Percentiles rank a stretch among this genome's conserved stretches.
Conservation (phyloP, 2,888 invertebrate genomes). For the Axea sp. region DNA sequence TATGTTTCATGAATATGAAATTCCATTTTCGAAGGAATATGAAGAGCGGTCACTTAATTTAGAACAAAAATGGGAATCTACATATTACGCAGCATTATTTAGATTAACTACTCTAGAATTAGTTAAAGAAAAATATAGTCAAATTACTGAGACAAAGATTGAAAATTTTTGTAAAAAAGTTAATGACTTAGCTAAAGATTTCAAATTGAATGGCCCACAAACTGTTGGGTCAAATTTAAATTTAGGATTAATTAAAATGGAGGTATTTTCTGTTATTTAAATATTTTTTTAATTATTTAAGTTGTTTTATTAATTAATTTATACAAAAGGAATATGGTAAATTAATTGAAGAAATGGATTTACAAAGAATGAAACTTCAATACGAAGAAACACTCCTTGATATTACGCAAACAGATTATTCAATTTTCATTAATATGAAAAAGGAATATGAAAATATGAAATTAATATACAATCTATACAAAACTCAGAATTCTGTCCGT, state of each 20-base stretch:
- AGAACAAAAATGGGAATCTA: slow-evolving; percentile 85
- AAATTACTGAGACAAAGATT: slow-evolving; percentile 89
- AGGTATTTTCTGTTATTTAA: slow-evolving; percentile 77
- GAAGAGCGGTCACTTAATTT: slow-evolving; percentile 82
- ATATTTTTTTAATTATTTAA: background rate
- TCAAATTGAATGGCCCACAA: slow-evolving; percentile 88
- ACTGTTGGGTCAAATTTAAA: slow-evolving; percentile 89
- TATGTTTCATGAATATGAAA: slow-evolving; percentile 86
- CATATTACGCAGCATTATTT: slow-evolving; percentile 86
- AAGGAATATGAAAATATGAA: slow-evolving; percentile 85
- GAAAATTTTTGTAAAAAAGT: slow-evolving; percentile 83
- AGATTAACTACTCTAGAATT: slow-evolving; percentile 86
- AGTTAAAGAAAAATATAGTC: slow-evolving; percentile 93
- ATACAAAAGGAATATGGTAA: slow-evolving; percentile 81
- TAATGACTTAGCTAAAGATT: slow-evolving; percentile 85
- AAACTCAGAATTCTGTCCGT: slow-evolving; percentile 87
- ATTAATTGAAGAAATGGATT: slow-evolving; percentile 85
- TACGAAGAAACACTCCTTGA: slow-evolving; percentile 93
- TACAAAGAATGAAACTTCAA: slow-evolving; percentile 82
- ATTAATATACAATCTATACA: slow-evolving; percentile 87
- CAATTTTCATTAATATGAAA: slow-evolving; percentile 85
- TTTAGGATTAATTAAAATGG: slow-evolving; percentile 85
- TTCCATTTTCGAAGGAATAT: slow-evolving; percentile 83
- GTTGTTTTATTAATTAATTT: too few species aligned
- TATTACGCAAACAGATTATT: slow-evolving; percentile 91